phyloP scores from a whole-genome alignment of 2,797 vertebrate species.

The Urocyon cinereoargenteus region DNA sequence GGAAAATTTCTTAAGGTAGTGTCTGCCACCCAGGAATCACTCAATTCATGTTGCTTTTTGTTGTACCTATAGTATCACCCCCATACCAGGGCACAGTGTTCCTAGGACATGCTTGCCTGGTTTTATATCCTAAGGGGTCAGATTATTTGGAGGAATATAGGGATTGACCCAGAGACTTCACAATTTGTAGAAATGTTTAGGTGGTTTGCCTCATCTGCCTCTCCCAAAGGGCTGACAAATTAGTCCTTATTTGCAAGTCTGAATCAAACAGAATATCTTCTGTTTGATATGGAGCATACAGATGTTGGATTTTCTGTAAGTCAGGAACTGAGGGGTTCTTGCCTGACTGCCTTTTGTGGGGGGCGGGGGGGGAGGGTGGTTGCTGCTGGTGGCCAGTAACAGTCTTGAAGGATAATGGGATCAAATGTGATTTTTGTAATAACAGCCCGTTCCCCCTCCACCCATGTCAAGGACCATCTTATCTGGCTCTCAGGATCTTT shows the following conservation, averaged over 20 bases:
- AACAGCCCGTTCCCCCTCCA: too few species aligned
- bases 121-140: neutral
- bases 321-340: neutral
- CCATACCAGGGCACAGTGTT: neutral
- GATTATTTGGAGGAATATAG: neutral
- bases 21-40: neutral
- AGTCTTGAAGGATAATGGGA: neutral
- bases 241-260: neutral
- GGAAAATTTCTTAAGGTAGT: neutral
- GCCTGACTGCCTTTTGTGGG: too few species aligned
- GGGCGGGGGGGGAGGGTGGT: too few species aligned
- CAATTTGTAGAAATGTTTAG: neutral
- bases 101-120: neutral
- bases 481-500: conserved; percentile 31
- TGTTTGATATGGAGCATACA: neutral
- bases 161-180: neutral
- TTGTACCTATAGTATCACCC: neutral
- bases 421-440: neutral
- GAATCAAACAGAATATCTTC: neutral
- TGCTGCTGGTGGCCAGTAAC: rapidly evolving
- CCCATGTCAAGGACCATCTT: rapidly evolving
- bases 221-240: neutral
- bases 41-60: neutral
- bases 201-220: neutral
- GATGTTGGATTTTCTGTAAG: neutral